phyloP scores from a whole-genome alignment of 1,140 invertebrate genomes.

The Lasioglossum baleicum region DNA sequence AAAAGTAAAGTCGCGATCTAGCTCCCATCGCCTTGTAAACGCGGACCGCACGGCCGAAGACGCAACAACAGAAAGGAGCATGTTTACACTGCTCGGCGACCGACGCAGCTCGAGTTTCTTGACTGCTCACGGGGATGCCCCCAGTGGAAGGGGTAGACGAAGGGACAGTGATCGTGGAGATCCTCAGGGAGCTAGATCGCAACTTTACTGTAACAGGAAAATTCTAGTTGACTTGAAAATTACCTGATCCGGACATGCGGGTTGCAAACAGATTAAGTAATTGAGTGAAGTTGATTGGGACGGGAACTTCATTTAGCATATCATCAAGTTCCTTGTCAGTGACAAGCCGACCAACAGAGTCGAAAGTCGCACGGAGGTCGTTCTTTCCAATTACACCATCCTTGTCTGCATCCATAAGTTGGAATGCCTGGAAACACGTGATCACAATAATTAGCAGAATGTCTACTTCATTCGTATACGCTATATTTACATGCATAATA shows the following conservation, averaged over 20 bases:
- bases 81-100: too few relatives aligned
- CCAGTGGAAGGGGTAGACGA: too few relatives aligned
- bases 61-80: too few relatives aligned
- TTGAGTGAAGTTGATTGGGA: constrained; percentile 97
- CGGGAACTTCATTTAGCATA: constrained; percentile 94
- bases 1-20: too few relatives aligned
- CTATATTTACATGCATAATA: neutral
- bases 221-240: neutral
- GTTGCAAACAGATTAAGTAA: constrained; percentile 94
- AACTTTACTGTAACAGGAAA: neutral
- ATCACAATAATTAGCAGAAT: neutral
- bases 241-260: constrained; percentile 86
- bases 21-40: too few relatives aligned
- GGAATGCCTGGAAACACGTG: constrained; percentile 89
- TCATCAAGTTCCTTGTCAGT: constrained; percentile 94
- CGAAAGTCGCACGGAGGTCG: constrained; percentile 97
- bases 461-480: neutral
- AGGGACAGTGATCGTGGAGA: too few relatives aligned
- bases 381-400: constrained; percentile 98
- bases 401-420: constrained; percentile 99
- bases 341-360: constrained; percentile 94
- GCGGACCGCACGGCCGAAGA: too few relatives aligned
- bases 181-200: too few relatives aligned
- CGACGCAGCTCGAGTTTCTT: too few relatives aligned
- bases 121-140: too few relatives aligned